These are phyloP conservation scores for Sebastes trivittatus DNA, from an alignment of 2,797 vertebrate genomes.

Conservation along the genomic window DNA sequence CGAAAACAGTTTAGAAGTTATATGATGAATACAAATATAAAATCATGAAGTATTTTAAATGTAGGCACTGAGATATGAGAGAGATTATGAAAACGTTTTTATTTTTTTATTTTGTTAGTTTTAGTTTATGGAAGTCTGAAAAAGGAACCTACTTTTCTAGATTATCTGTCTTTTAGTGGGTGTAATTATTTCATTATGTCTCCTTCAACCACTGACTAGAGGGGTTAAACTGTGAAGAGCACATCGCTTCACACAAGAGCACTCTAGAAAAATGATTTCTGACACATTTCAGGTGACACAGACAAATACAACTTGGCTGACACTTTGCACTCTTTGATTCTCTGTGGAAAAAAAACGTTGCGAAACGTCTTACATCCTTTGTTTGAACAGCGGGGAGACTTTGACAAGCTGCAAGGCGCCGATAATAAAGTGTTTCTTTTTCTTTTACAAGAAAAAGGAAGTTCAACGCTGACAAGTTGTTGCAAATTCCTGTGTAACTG, in stretches of 20 bases:
- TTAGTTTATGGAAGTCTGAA: neutral
- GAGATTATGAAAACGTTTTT: neutral
- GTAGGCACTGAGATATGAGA: neutral
- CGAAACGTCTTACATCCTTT: slow-evolving; percentile 8
- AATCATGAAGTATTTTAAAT: neutral
- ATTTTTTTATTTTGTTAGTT: neutral
- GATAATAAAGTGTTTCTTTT: slow-evolving; percentile 1
- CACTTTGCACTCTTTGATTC: neutral
- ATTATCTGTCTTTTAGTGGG: neutral
- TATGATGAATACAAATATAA: neutral
- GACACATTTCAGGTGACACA: slow-evolving; percentile 29
- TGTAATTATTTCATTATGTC: slow-evolving; percentile 11
- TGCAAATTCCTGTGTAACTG: neutral
- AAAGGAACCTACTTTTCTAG: neutral
- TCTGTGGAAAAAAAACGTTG: neutral
- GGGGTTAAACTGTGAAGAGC: slow-evolving; percentile 23
- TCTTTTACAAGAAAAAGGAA: neutral
- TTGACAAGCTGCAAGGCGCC: neutral
- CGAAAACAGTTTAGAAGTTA: neutral
- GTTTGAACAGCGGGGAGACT: neutral
- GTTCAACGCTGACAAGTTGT: neutral
- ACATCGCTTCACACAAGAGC: slow-evolving; percentile 3
- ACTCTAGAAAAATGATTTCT: slow-evolving; percentile 34
- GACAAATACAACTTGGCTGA: slow-evolving; percentile 18
- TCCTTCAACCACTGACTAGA: neutral